Conservation (phyloP, 2,888 invertebrate species). For the Trissolcus japonicus region DNA sequence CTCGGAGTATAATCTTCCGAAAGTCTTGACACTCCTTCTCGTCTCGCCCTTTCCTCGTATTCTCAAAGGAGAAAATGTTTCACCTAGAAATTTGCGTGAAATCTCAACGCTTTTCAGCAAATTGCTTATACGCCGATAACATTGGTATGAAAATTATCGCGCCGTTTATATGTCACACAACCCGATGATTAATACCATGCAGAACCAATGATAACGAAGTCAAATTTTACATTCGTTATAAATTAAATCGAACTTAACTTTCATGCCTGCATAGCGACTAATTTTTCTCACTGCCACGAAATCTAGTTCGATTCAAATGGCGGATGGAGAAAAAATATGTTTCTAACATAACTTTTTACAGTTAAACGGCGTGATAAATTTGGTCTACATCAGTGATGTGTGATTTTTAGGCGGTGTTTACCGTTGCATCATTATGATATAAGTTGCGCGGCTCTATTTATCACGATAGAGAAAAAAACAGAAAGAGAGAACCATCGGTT, state of each 20-base stretch:
- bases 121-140: slow-evolving; percentile 10
- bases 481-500: background rate
- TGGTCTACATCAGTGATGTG: background rate
- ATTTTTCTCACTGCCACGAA: too few species aligned
- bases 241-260: too few species aligned
- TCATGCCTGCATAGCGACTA: too few species aligned
- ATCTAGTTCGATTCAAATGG: too few species aligned
- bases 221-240: too few species aligned
- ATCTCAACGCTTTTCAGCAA: slow-evolving; percentile 25
- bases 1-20: slow-evolving; percentile 54
- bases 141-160: background rate
- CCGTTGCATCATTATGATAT: slow-evolving; percentile 43
- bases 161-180: too few species aligned
- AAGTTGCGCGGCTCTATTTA: slow-evolving; percentile 28
- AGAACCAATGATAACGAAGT: too few species aligned
- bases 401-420: slow-evolving; percentile 16
- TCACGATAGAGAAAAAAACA: slow-evolving; percentile 14
- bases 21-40: slow-evolving; percentile 55
- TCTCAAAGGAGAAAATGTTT: slow-evolving; percentile 53
- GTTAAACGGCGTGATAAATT: too few species aligned
- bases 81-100: slow-evolving; percentile 52
- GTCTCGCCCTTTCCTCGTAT: slow-evolving; percentile 39
- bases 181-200: too few species aligned
- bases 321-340: too few species aligned
- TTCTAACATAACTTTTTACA: too few species aligned